Evolutionary conservation across 2,797 vertebrate species (phyloP).

Genomic region (Muraenolepis orangiensis): DNA sequence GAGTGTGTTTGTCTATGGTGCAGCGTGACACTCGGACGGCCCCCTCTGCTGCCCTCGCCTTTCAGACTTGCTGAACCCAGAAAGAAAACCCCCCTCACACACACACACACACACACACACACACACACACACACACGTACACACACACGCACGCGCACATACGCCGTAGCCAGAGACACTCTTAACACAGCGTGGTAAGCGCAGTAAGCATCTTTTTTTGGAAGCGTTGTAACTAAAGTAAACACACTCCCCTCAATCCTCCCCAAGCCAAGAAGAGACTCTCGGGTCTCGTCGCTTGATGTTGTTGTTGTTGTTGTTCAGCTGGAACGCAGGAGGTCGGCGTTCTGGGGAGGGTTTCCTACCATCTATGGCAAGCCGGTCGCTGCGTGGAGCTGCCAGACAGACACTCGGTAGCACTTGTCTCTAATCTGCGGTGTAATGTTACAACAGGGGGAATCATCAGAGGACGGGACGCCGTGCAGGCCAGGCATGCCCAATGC

Average conservation of each 20-base stretch:
- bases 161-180: too few species aligned
- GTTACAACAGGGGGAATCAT: constrained; percentile 60
- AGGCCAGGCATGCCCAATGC: constrained; percentile 42
- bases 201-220: too few species aligned
- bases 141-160: too few species aligned
- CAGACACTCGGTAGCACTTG: constrained; percentile 61
- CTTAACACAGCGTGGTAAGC: too few species aligned
- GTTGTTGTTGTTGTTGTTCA: not conserved
- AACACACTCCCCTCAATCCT: too few species aligned
- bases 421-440: constrained; percentile 56
- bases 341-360: constrained; percentile 30
- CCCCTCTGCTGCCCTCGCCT: constrained; percentile 44
- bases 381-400: constrained; percentile 50
- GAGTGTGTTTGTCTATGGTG: constrained; percentile 67
- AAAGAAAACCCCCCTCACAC: constrained; percentile 54
- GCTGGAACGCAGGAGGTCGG: constrained; percentile 10
- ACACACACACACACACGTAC: not conserved
- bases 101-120: constrained; percentile 54
- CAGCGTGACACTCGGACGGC: constrained; percentile 49
- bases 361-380: constrained; percentile 48
- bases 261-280: too few species aligned
- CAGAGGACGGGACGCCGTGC: constrained; percentile 52
- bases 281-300: too few species aligned
- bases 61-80: constrained; percentile 50
- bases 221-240: too few species aligned